Evolutionary conservation across 2,797 vertebrate genomes (phyloP).

Genomic region (Sebastes minor): DNA sequence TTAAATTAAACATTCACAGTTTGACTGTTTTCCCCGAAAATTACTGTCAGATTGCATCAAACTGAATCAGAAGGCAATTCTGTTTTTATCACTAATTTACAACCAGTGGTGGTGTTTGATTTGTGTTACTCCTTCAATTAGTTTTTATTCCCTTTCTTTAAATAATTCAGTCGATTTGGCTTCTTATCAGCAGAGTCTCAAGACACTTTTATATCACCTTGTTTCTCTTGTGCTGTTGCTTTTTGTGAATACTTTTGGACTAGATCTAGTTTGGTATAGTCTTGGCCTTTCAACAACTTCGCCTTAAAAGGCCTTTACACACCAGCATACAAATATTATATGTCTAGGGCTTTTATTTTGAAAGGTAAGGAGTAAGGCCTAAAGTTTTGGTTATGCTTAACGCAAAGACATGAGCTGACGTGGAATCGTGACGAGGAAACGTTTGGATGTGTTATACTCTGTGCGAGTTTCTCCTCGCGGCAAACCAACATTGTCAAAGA

Average conservation of each 20-base stretch:
- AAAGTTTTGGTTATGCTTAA: too few relatives aligned
- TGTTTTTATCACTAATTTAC: not conserved
- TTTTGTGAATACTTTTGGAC: not conserved
- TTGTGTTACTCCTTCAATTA: not conserved
- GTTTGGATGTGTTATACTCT: too few relatives aligned
- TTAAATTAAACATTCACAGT: conserved; percentile 27
- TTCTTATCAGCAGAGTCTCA: not conserved
- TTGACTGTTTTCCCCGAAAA: conserved; percentile 4
- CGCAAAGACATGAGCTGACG: too few relatives aligned
- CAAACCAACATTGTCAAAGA: too few relatives aligned
- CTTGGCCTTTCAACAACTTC: not conserved
- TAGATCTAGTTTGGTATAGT: not conserved
- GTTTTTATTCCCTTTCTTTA: not conserved
- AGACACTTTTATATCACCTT: not conserved
- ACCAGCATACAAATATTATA: too few relatives aligned
- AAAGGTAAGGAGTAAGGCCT: too few relatives aligned
- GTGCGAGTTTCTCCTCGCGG: too few relatives aligned
- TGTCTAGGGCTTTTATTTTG: too few relatives aligned
- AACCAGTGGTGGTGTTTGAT: not conserved
- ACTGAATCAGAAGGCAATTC: not conserved
- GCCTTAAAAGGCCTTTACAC: not conserved
- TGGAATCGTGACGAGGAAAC: too few relatives aligned
- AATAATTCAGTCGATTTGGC: not conserved
- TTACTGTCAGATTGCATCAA: conserved; percentile 26
- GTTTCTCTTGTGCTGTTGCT: not conserved